Conservation (phyloP, 1,140 invertebrate species). For the Liolophura sinensis region DNA sequence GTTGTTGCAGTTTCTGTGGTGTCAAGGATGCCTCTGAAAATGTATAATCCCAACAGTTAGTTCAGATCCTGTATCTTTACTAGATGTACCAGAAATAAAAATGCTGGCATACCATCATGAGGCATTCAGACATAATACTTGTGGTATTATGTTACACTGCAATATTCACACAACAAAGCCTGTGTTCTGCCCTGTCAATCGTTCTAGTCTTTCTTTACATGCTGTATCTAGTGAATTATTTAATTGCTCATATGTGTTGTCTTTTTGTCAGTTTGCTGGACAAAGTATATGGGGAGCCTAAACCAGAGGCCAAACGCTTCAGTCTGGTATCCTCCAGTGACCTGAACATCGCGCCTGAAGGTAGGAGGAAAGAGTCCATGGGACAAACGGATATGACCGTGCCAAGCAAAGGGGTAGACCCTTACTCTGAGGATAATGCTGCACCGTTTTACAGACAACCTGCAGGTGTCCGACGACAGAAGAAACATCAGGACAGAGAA, state of each 20-base stretch:
- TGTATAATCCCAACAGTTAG: too few relatives aligned
- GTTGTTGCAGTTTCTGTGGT: too few relatives aligned
- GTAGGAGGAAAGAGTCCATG: background rate
- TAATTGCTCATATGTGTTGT: background rate
- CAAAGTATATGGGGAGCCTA: slow-evolving; percentile 28
- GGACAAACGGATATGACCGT: background rate
- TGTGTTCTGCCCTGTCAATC: background rate
- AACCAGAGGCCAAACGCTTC: slow-evolving; percentile 18
- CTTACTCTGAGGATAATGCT: slow-evolving; percentile 51
- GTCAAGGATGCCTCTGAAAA: too few relatives aligned
- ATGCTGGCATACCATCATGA: too few relatives aligned
- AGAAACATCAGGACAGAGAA: slow-evolving; percentile 42
- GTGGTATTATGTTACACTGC: background rate
- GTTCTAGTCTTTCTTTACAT: background rate
- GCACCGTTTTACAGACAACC: slow-evolving; percentile 56
- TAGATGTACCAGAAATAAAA: too few relatives aligned
- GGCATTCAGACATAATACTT: background rate
- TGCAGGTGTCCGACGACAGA: slow-evolving; percentile 40
- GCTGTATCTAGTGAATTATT: background rate
- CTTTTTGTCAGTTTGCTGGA: slow-evolving; percentile 21
- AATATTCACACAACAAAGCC: background rate
- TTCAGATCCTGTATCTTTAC: too few relatives aligned
- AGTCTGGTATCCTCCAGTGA: background rate
- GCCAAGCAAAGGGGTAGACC: slow-evolving; percentile 21
- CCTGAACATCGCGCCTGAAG: background rate